Percentiles rank a stretch among this genome's conserved stretches.
phyloP scores from a whole-genome alignment of 2,888 invertebrate genomes.

The Troides oblongomaculatus region DNA sequence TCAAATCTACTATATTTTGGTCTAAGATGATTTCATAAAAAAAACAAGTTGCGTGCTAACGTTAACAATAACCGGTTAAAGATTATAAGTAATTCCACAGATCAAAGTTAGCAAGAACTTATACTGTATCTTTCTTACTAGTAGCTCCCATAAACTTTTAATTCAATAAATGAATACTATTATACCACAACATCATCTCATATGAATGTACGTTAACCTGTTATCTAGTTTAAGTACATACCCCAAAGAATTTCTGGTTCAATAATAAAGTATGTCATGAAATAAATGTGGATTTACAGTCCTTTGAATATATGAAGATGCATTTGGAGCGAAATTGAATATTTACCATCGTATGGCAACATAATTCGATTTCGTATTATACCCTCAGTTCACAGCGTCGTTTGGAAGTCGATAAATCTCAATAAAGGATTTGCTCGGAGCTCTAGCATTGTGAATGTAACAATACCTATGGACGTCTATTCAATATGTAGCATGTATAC shows the following conservation, averaged over 20 bases:
- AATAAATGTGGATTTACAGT: background rate
- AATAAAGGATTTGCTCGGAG: conserved; percentile 27
- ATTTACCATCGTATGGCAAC: conserved; percentile 19
- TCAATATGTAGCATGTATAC: background rate
- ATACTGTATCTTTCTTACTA: too few species aligned
- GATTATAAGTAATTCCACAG: too few species aligned
- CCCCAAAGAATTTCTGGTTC: background rate
- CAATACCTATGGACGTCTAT: conserved; percentile 11
- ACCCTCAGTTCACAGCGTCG: conserved; percentile 21
- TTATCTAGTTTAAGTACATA: background rate
- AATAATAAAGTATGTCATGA: background rate
- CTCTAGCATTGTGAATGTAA: conserved; percentile 8
- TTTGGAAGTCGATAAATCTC: conserved; percentile 29
- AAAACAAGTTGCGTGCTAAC: too few species aligned
- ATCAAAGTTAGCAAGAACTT: too few species aligned
- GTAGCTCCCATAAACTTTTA: too few species aligned
- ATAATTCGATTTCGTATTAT: conserved; percentile 29
- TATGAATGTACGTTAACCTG: background rate
- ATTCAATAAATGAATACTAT: too few species aligned
- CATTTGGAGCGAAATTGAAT: conserved; percentile 19
- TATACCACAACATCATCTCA: too few species aligned
- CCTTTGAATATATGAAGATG: conserved; percentile 1
- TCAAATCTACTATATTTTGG: too few species aligned
- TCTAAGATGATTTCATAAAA: too few species aligned
- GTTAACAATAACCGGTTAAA: too few species aligned